Percentiles rank a stretch among this genome's conserved stretches.
These are phyloP conservation scores for Megaceryle alcyon DNA, from an alignment of 2,797 vertebrate genomes.

Conservation along the genomic window DNA sequence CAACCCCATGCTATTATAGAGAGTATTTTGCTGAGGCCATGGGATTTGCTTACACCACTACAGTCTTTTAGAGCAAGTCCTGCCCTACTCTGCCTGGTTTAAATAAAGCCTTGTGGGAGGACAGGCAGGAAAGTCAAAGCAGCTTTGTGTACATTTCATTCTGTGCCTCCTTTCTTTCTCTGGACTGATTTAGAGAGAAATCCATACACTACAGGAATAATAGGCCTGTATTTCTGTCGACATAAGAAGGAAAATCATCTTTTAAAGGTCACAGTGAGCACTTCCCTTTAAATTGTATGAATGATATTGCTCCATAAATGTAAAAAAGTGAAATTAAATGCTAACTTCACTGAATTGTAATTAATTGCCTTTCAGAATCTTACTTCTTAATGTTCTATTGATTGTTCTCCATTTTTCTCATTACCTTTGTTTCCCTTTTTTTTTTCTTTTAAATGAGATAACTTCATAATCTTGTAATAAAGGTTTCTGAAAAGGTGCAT, in stretches of 20 bases:
- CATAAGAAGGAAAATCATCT: neutral
- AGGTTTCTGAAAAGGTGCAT: neutral
- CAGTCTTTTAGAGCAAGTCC: neutral
- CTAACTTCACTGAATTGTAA: neutral
- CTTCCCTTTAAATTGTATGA: neutral
- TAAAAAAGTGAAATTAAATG: neutral
- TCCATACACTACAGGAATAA: neutral
- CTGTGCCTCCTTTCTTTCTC: neutral
- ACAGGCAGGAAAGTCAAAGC: neutral
- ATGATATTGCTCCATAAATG: neutral
- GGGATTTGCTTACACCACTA: neutral
- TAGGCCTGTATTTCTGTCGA: neutral
- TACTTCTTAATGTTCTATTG: neutral
- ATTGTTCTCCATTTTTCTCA: neutral
- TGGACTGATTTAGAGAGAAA: neutral
- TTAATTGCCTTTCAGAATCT: neutral
- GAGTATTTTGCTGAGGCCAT: neutral
- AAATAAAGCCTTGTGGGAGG: neutral
- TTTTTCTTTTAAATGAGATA: neutral
- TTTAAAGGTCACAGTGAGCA: neutral
- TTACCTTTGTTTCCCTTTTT: neutral
- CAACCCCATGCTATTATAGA: accelerated
- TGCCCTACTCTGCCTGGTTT: neutral
- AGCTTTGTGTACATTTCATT: neutral
- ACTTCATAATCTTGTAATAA: neutral